Conservation (phyloP, 2,113 vertebrate genomes). For the Cheirogaleus medius region DNA sequence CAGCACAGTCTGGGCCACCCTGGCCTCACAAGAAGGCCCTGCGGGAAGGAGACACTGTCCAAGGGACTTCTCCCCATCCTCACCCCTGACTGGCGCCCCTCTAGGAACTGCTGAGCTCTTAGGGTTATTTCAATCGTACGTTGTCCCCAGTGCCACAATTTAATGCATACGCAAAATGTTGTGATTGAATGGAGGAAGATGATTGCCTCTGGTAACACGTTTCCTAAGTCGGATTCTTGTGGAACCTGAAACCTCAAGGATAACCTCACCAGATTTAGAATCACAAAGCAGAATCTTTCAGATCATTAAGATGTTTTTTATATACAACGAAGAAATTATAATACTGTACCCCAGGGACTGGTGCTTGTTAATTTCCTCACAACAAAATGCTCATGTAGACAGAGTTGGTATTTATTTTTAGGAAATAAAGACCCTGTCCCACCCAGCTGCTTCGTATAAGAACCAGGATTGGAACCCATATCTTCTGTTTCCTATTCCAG, state of each 20-base stretch:
- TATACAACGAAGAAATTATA: not conserved
- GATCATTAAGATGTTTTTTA: not conserved
- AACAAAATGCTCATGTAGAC: not conserved
- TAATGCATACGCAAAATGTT: not conserved
- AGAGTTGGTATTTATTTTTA: not conserved
- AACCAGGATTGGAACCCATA: not conserved
- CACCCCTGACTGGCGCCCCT: no score
- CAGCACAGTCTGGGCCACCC: no score
- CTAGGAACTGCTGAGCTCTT: not conserved
- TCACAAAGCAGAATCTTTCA: not conserved
- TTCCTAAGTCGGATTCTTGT: not conserved
- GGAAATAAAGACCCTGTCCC: not conserved
- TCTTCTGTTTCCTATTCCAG: not conserved
- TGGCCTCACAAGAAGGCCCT: no score
- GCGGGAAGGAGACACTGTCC: not conserved
- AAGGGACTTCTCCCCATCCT: accelerated
- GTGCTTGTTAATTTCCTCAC: not conserved
- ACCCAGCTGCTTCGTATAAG: not conserved
- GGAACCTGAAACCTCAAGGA: not conserved
- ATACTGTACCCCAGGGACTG: not conserved
- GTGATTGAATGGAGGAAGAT: not conserved
- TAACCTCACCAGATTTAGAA: not conserved
- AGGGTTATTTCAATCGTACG: not conserved
- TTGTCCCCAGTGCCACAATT: not conserved
- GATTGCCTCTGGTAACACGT: not conserved